phyloP scores from a whole-genome alignment of 2,113 vertebrate species.

The Formicarius rufipectus region DNA sequence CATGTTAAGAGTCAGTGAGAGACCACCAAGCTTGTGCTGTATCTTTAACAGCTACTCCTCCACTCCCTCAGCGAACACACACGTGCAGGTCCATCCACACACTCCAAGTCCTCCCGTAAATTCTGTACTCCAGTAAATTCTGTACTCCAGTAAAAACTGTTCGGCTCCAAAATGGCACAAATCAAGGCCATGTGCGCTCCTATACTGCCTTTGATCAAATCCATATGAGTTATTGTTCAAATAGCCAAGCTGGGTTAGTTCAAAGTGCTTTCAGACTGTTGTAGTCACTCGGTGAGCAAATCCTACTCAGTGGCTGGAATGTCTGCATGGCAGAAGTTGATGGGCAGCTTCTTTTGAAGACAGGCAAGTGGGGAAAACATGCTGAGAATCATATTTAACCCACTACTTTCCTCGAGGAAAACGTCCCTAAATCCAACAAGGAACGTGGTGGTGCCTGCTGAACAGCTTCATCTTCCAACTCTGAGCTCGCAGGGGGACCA shows the following conservation, averaged over 20 bases:
- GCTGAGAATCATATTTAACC: not conserved
- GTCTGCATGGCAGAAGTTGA: not conserved
- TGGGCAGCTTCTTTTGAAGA: not conserved
- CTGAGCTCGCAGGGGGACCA: not conserved
- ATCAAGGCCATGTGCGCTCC: not conserved
- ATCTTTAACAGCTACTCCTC: not conserved
- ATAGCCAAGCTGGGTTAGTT: not conserved
- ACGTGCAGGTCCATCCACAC: not conserved
- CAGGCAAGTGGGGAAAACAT: rapidly evolving
- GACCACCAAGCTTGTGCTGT: conserved; percentile 8
- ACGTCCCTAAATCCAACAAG: not conserved
- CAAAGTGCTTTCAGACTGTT: not conserved
- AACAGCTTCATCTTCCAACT: not conserved
- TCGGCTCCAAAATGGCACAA: not conserved
- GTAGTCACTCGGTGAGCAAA: not conserved
- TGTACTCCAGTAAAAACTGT: not conserved
- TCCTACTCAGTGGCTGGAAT: not conserved
- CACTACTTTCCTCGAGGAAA: not conserved
- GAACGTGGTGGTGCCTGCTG: not conserved
- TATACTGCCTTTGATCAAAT: not conserved
- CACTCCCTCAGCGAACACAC: not conserved
- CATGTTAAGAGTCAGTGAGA: not conserved
- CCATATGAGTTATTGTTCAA: not conserved
- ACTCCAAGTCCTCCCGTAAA: rapidly evolving
- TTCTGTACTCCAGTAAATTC: too few relatives aligned